Evolutionary conservation across 2,888 invertebrate genomes (phyloP).

Genomic region (Eugnorisma glareosa): DNA sequence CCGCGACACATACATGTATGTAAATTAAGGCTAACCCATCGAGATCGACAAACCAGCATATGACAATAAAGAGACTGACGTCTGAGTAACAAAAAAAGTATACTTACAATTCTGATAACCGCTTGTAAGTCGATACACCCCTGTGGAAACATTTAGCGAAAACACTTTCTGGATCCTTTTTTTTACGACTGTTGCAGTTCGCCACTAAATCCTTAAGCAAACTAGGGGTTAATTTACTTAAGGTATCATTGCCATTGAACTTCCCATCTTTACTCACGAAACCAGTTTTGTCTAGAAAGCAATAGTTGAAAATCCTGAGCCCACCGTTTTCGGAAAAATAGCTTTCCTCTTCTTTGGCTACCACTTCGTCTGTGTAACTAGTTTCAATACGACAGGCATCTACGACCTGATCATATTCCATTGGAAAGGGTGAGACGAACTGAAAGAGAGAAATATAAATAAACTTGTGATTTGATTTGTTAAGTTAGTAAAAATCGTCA

Average conservation of each 20-base stretch:
- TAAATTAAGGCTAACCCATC: neutral
- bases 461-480: neutral
- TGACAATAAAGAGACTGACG: neutral
- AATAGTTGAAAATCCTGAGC: slow-evolving; percentile 10
- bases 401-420: neutral
- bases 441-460: neutral
- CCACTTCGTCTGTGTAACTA: slow-evolving; percentile 1
- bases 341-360: neutral
- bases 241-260: neutral
- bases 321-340: slow-evolving; percentile 1
- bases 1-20: too few species aligned
- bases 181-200: neutral
- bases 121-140: neutral
- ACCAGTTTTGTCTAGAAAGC: neutral
- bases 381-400: neutral
- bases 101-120: slow-evolving; percentile 6
- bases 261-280: neutral
- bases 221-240: neutral
- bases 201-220: neutral
- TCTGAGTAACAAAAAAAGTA: neutral
- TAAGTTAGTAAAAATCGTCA: neutral
- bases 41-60: too few species aligned
- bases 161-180: neutral
- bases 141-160: neutral
- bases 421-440: neutral